Base-by-base conservation (phyloP, 2,888 invertebrate species). In the Brachyptera putata region DNA sequence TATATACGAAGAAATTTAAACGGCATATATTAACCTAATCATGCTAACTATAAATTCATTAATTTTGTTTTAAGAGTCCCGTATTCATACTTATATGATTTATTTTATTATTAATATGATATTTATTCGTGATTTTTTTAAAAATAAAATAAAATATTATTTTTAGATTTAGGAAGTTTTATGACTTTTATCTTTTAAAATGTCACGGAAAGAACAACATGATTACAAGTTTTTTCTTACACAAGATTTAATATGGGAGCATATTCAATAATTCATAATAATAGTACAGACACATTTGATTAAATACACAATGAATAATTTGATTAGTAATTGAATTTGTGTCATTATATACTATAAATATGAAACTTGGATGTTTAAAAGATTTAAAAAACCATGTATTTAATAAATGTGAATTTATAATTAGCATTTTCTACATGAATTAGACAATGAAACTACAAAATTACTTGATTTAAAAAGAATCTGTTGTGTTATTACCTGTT, bases 11-110 rank as follows among this genome's bases (percentile, higher is more conserved):
- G n/a, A n/a, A n/a, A n/a, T n/a, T n/a, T n/a, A n/a, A n/a, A n/a
- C n/a, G n/a, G n/a, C n/a, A n/a, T n/a, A n/a, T n/a, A n/a, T 41
- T 41, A 50, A 30, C 7, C 26, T 24, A 50, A 16, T 50, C 49
- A 62, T 62, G 62, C 62, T 62, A 62, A 62, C 59, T 62, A 62
- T 62, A 62, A 62, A 62, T 62, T 62, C 62, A 59, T 58, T 43
- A 56, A 55, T 9, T 48, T 25, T 26, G 14, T 13, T 30, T 26
- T 9, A 25, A 50, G 11, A 3, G 13, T n/a, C n/a, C n/a, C n/a
- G n/a, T n/a, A n/a, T n/a, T n/a, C n/a, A n/a, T n/a, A n/a, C n/a
- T n/a, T n/a, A n/a, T n/a, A n/a, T n/a, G n/a, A n/a, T n/a, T n/a
- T n/a, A n/a, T n/a, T n/a, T n/a, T n/a, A n/a, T n/a, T n/a, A n/a